Evolutionary conservation across 2,113 vertebrate species (phyloP), one percentile per base, ranked within the genome.

Genomic region (Neotoma lepida): DNA sequence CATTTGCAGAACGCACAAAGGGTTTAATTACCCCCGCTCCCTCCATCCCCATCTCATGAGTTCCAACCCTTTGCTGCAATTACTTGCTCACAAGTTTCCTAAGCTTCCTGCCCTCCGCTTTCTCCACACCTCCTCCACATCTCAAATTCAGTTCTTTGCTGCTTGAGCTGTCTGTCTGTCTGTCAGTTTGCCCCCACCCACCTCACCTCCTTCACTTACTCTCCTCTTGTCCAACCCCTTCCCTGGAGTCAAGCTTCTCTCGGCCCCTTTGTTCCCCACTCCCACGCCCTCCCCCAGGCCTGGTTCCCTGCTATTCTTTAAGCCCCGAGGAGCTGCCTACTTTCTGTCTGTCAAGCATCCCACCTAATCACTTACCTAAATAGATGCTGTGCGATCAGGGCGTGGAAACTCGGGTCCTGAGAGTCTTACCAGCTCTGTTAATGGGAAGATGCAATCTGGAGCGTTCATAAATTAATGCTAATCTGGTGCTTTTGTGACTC

Each of bases 381-480:
- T 1, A 39, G 61, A 44, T 2, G 26, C n/a, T 58, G 35, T 74
- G 63, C 76, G 49, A 61, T 94, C 63, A 15, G 66, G 90, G 30
- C 71, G 4, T 58, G 61, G 58, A 78, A 49, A 61, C 39, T 22
- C 30, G 6, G 58, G 30, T 46, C 33, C 30, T 28, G 35, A 1
- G 54, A 39, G 51, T 33, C 82, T 64, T 80, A 49, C 78, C 17
- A 51, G 73, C 20, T 88, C 84, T 90, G 28, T n/a, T 77, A 90
- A 82, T 73, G 96, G 61, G 18, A 44, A 87, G 78, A 49, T 56
- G n/a, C 51, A 41, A 3, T 92, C 93, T 78, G 49, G 66, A 61
- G 70, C 49, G 85, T 56, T 88, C 61, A 9, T 56, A 61, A 76
- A 56, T 89, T 94, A 93, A 89, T 84, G 28, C 89, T 94, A 93